Evolutionary conservation across 1,140 invertebrate genomes (phyloP).

Genomic region (Pentalonia nigronervosa): DNA sequence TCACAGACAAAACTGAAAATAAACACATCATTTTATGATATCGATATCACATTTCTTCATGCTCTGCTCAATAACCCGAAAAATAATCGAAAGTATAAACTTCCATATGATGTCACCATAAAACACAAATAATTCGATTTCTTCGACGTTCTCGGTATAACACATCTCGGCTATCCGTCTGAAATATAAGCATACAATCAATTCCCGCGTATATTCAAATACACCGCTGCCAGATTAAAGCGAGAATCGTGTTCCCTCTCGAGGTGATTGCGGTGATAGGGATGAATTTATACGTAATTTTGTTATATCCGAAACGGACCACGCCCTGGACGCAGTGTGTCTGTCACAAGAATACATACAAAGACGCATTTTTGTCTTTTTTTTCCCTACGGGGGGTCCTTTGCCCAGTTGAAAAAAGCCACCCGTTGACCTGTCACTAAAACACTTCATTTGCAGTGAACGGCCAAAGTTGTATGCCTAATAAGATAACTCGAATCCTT

Average conservation of each 20-base stretch:
- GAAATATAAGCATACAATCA: background rate
- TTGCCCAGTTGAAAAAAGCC: background rate
- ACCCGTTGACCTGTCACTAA: background rate
- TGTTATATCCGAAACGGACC: background rate
- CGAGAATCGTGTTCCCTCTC: slow-evolving; percentile 18
- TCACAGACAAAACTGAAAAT: background rate
- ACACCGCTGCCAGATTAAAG: background rate
- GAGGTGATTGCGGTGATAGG: background rate
- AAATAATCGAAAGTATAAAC: background rate
- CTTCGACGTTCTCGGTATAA: background rate
- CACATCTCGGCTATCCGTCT: background rate
- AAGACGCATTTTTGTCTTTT: background rate
- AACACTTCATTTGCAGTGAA: background rate
- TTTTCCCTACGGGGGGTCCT: background rate
- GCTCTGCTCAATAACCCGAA: background rate
- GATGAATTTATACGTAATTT: slow-evolving; percentile 28
- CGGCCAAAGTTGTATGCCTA: background rate
- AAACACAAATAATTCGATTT: background rate
- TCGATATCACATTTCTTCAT: background rate
- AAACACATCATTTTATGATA: background rate
- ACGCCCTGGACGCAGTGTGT: slow-evolving; percentile 10
- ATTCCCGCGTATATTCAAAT: slow-evolving; percentile 20
- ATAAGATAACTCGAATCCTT: background rate
- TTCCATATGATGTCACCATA: background rate
- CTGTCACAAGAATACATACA: background rate